phyloP scores from a whole-genome alignment of 92 coral and sea anemone species.

The Parazoanthus swiftii region DNA sequence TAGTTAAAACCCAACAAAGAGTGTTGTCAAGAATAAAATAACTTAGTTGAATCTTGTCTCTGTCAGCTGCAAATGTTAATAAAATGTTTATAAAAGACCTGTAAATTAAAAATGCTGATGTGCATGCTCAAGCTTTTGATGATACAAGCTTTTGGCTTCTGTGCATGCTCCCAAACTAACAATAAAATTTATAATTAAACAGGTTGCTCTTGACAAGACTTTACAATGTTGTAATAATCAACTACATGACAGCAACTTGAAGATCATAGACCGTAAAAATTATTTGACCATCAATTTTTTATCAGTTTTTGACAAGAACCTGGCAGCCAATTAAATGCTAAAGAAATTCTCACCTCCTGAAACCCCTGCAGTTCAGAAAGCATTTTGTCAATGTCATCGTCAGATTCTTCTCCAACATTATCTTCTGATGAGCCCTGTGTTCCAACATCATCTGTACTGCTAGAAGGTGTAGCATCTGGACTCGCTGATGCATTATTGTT shows the following conservation, averaged over 20 bases:
- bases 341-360: conserved; percentile 68
- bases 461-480: conserved; percentile 33
- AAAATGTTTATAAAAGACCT: background rate
- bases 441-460: conserved; percentile 33
- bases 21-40: too few species aligned
- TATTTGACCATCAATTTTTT: background rate
- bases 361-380: conserved; percentile 86
- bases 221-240: background rate
- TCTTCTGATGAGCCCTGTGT: conserved; percentile 38
- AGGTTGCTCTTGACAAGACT: too few species aligned
- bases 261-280: background rate
- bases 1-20: too few species aligned
- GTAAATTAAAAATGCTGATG: too few species aligned
- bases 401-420: conserved; percentile 40
- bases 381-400: conserved; percentile 96
- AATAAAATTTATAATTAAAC: too few species aligned
- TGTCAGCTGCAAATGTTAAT: background rate
- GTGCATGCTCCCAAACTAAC: too few species aligned
- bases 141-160: too few species aligned
- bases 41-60: too few species aligned
- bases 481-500: conserved; percentile 8
- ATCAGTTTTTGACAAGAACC: background rate
- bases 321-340: background rate
- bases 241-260: background rate
- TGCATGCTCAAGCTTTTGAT: too few species aligned